Base-by-base conservation (phyloP, 2,888 invertebrate species). In the Athrips mouffetella region DNA sequence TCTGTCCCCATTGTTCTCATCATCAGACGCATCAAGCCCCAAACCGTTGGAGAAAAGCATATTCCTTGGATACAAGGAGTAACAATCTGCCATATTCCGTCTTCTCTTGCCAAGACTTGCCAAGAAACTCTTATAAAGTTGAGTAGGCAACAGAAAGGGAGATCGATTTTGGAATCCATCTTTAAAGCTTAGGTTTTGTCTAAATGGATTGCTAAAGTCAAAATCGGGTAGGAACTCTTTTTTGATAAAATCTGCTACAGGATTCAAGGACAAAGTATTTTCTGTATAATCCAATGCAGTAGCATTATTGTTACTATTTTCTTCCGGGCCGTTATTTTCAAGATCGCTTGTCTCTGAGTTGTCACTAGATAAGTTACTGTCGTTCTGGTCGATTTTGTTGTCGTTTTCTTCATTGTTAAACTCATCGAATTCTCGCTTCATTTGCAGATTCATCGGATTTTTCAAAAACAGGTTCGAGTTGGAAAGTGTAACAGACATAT, bases 111-210 rank as follows among this genome's bases (percentile, higher is more conserved):
- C 84, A 53, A 89, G 77, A 70, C 90, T 94, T 8, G 94, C 94
- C 67, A 95, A 80, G 54, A 95, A 90, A 64, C 92, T 94, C 78
- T 94, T 94, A 71, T 95, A 94, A 62, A 95, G 87, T 68, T 95
- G 94, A 48, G 94, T 92, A 7, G 94, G 94, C 54, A 94, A 83
- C 45, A 94, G 76, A 63, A 93, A 93, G 11, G 90, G 89, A 0
- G 89, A 79, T 45, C 80, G 63, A 51, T 71, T 80, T 47, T 80
- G 79, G 46, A 84, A 80, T 0, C 79, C 75, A 68, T 87, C 80
- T 53, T 88, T 88, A 44, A 86, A 88, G 0, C 65, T 59, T 13
- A 87, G 58, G 60, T 74, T 83, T 47, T 86, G 86, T 54, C 86
- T 67, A 63, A 88, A 87, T 1, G 86, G 83, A 64, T 86, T 88